Evolutionary conservation across 2,888 invertebrate species (phyloP).

Genomic region (Cantharis nigra): DNA sequence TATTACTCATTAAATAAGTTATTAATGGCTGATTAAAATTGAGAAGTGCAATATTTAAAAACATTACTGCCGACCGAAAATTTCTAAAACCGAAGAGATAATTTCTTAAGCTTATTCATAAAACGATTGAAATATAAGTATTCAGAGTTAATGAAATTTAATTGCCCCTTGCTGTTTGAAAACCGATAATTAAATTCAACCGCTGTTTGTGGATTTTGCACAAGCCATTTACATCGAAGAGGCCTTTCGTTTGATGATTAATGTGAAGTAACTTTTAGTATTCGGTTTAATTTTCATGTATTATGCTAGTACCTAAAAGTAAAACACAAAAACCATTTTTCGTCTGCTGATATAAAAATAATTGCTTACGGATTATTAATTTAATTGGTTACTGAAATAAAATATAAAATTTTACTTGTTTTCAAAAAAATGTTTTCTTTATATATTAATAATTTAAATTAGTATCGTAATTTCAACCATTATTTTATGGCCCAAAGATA

Average conservation of each 20-base stretch:
- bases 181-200: conserved; percentile 15
- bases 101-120: not conserved
- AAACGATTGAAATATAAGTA: not conserved
- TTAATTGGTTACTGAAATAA: not conserved
- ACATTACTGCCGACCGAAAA: not conserved
- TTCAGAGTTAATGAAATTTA: conserved; percentile 7
- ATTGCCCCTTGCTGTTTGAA: conserved; percentile 6
- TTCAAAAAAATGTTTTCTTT: too few relatives aligned
- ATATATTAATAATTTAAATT: not conserved
- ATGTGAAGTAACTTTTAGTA: conserved; percentile 3
- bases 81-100: not conserved
- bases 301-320: not conserved
- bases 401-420: too few relatives aligned
- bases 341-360: not conserved
- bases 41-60: not conserved
- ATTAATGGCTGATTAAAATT: not conserved
- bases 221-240: conserved; percentile 4
- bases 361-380: not conserved
- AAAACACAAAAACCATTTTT: not conserved
- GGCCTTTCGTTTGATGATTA: conserved; percentile 4
- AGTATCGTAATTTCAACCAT: not conserved
- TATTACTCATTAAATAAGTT: not conserved
- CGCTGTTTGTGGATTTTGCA: conserved; percentile 11
- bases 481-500: not conserved
- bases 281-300: conserved; percentile 1